Evolutionary conservation across 1,140 invertebrate genomes (phyloP).

Genomic region (Drosophila bocqueti): DNA sequence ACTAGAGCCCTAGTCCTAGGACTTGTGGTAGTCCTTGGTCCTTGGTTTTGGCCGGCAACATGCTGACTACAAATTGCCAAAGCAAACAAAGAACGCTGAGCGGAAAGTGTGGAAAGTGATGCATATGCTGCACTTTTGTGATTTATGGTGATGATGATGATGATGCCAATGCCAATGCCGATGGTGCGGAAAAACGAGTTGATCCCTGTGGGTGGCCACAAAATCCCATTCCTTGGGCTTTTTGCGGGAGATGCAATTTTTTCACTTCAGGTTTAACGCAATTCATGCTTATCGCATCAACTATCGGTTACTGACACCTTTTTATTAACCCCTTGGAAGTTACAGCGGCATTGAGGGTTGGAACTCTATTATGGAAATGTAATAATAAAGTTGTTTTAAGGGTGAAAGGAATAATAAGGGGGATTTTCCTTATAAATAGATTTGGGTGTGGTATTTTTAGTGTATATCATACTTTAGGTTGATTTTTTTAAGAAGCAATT

Average conservation of each 20-base stretch:
- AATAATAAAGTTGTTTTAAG: neutral
- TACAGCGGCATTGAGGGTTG: neutral
- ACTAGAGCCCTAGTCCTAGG: slow-evolving; percentile 21
- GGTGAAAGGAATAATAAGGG: neutral
- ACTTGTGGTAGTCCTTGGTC: slow-evolving; percentile 9
- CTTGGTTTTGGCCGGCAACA: slow-evolving; percentile 9
- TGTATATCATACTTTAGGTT: neutral
- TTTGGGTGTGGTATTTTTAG: neutral
- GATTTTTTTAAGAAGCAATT: neutral
- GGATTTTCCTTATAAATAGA: no score
- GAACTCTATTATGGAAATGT: neutral
- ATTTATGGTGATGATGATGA: slow-evolving; percentile 77
- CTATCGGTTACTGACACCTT: slow-evolving; percentile 11
- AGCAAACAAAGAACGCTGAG: slow-evolving; percentile 57
- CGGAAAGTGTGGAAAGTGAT: slow-evolving; percentile 71
- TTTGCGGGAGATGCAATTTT: slow-evolving; percentile 23
- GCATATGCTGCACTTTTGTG: slow-evolving; percentile 77
- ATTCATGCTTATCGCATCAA: slow-evolving; percentile 39
- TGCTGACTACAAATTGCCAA: slow-evolving; percentile 42
- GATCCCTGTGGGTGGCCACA: slow-evolving; percentile 18
- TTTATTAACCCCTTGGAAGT: neutral
- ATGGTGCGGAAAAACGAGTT: slow-evolving; percentile 33
- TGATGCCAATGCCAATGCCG: slow-evolving; percentile 49
- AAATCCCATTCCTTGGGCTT: neutral
- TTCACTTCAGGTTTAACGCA: slow-evolving; percentile 31